Evolutionary conservation across 2,797 vertebrate genomes (phyloP), one percentile per base, ranked within the genome.

Genomic region (Sebastes kiyomatsui): DNA sequence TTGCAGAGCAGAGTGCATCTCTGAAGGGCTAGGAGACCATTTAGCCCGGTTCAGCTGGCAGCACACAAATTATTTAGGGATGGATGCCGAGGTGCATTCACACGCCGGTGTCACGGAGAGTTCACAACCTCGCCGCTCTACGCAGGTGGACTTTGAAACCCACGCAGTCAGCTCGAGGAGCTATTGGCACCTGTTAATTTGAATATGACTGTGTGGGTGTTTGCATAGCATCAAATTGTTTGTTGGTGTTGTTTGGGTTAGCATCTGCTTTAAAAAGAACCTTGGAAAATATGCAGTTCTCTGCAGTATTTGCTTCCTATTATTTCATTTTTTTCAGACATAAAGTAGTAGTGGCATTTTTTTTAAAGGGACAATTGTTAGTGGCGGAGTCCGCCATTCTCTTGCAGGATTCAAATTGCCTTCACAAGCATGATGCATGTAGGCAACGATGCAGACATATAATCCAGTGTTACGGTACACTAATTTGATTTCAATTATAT

Each of bases 11-110:
- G 75, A 90, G 82, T 79, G 78, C 75, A 72, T 84, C 80, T 89
- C 86, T 72, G 81, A 88, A 83, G 80, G 87, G 82, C 81, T 77
- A 7, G 77, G 65, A 89, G 85, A 82, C 77, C 75, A 87, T 91
- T 92, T 90, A 82, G 79, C 82, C 78, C 28, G 80, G 74, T 84
- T 92, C 86, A 85, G 79, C 74, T 85, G 86, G 82, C 89, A 90
- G 91, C 67, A 25, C 89, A 93, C 88, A 93, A 92, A 93, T 93
- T 82, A 94, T 93, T 94, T 87, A 93, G 82, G 84, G 81, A 82
- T 83, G 80, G 77, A 86, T 85, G 87, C 84, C 1, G 77, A 81
- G 85, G 82, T 56, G 80, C 75, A 80, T 92, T 93, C 89, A 87
- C 92, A 89, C 82, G 52, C 80, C 3, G 54, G 90, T 91, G 92